A percentile compares a stretch with the other conserved stretches of the same genome.
phyloP scores from a whole-genome alignment of 2,888 invertebrate species.

The Trachelus stipa region DNA sequence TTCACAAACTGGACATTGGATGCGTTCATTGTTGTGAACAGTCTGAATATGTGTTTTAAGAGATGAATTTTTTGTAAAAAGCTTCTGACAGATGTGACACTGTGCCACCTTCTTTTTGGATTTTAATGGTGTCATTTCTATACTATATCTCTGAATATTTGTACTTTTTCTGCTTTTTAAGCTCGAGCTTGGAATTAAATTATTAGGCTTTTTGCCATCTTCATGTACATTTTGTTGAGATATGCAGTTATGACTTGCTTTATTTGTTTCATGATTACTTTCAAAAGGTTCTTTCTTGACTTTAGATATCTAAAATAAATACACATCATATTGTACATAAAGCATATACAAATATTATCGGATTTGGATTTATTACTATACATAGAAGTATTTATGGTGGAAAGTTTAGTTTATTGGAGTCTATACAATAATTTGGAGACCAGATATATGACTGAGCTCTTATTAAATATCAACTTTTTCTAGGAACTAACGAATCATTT shows the following conservation, averaged over 20 bases:
- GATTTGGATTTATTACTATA: neutral
- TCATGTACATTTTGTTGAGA: neutral
- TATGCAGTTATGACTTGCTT: neutral
- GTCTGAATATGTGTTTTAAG: constrained; percentile 13
- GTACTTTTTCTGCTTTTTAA: neutral
- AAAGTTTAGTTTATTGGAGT: neutral
- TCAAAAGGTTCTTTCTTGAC: neutral
- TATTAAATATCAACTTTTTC: neutral
- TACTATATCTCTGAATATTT: neutral
- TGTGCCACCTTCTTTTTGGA: neutral
- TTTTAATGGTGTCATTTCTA: neutral
- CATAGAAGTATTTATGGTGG: neutral
- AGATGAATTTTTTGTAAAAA: constrained; percentile 14
- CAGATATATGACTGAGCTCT: neutral
- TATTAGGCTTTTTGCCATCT: neutral
- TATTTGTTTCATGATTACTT: neutral
- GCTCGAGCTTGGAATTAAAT: neutral
- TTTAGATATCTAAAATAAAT: neutral
- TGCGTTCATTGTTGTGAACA: constrained; percentile 16
- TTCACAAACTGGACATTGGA: constrained; percentile 10
- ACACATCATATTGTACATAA: neutral
- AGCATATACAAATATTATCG: neutral
- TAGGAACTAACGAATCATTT: neutral
- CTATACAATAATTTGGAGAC: too few relatives aligned
- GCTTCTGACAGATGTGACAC: constrained; percentile 11